Evolutionary conservation across 2,113 vertebrate species (phyloP), one percentile per base, ranked within the genome.

Genomic region (Speoplatyrhinus poulsoni): DNA sequence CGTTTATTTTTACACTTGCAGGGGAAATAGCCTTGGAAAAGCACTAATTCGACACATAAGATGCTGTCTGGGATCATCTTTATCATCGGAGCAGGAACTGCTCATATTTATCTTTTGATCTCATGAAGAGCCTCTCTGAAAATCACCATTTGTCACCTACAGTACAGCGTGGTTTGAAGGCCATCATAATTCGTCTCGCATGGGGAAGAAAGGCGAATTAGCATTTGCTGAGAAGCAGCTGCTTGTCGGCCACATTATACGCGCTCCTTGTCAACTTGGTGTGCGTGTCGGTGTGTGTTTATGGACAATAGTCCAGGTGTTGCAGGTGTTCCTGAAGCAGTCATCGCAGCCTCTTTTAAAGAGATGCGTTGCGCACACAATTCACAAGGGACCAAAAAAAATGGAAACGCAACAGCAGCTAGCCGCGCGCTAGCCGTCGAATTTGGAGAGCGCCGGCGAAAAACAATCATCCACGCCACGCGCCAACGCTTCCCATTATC

Each of bases 401-500:
- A 32, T 26, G 1, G 2, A 57, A 66, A 3, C 17, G 62, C 61
- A 41, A 67, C 54, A 12, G 60, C 77, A 73, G 26, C 26, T 26
- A 26, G 26, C 26, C 26, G 26, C 26, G 36, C 53, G 9, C 60
- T 46, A 61, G 57, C 46, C 5, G 10, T 81, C 77, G 76, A 58
- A 69, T 79, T 82, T 89, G 78, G 81, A 69, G 53, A 73, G 71
- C 46, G 61, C 68, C 76, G 75, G 26, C 41, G 66, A 75, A 86
- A 88, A 80, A 83, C 82, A 82, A 86, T 88, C 84, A 82, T 70
- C 66, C 53, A 5, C 16, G 72, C 63, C 78, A 86, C 57, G 83
- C 77, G 26, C 77, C 87, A 79, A 76, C 80, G 85, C 81, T 79
- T 81, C 77, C 80, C 81, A 88, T 86, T 82, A 89, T 87, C 80